These are phyloP conservation scores for Melanotaenia pygmaea DNA, from an alignment of 2,797 vertebrate genomes.

Conservation along the genomic window DNA sequence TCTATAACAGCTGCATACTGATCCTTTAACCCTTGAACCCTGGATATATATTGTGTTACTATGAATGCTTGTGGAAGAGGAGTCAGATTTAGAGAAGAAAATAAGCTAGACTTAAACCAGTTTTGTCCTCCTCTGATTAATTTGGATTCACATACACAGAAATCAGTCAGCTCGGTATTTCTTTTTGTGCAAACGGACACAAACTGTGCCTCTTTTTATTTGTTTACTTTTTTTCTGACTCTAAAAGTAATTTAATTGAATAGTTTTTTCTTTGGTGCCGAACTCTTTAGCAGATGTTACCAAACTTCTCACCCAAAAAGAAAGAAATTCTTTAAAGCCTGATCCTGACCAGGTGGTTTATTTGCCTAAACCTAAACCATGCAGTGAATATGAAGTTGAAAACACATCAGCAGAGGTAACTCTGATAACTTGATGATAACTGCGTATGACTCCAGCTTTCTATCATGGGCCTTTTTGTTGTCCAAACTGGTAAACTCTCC, in stretches of 20 bases:
- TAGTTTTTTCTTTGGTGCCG: too few relatives aligned
- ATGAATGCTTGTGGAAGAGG: conserved; percentile 7
- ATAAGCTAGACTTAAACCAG: background rate
- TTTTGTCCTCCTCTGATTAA: too few relatives aligned
- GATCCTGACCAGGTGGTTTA: background rate
- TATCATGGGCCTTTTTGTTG: background rate
- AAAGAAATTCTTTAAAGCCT: background rate
- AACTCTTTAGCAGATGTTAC: too few relatives aligned
- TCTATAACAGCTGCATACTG: too few relatives aligned
- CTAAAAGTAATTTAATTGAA: too few relatives aligned
- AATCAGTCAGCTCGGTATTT: background rate
- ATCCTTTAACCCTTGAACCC: conserved; percentile 11
- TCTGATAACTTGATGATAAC: background rate
- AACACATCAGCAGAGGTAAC: background rate
- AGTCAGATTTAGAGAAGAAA: conserved; percentile 3
- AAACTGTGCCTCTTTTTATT: background rate
- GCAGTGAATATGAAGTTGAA: background rate
- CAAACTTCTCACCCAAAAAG: too few relatives aligned
- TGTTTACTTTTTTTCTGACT: too few relatives aligned
- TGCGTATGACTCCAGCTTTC: background rate
- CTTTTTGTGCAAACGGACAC: background rate
- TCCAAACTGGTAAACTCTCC: background rate
- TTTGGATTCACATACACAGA: too few relatives aligned
- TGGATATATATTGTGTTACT: conserved; percentile 17
- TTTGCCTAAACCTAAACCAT: background rate